A percentile compares a stretch with the other conserved stretches of the same genome.
Evolutionary conservation across 1,140 invertebrate genomes (phyloP).

Genomic region (Eriosoma lanigerum): DNA sequence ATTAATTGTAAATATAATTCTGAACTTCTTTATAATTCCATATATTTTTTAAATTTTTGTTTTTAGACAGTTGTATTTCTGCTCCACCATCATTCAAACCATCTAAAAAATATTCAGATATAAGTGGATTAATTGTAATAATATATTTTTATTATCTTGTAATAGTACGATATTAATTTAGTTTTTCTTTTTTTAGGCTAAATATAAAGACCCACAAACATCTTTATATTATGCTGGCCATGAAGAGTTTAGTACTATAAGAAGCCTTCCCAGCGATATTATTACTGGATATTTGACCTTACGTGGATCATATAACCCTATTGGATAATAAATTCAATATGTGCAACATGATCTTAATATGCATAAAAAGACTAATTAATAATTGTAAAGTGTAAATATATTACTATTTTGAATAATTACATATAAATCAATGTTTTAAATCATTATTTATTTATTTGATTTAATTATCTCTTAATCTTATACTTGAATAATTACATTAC

Average conservation of each 20-base stretch:
- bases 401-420: conserved; percentile 29
- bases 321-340: conserved; percentile 63
- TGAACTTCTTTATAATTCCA: background rate
- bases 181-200: conserved; percentile 64
- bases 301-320: conserved; percentile 80
- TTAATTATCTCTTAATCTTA: conserved; percentile 43
- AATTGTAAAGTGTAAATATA: background rate
- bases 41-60: conserved; percentile 41
- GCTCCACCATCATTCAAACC: conserved; percentile 88
- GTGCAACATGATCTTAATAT: background rate
- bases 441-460: no score
- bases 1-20: conserved; percentile 68
- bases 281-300: conserved; percentile 83
- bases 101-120: conserved; percentile 90
- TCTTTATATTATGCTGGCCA: conserved; percentile 80
- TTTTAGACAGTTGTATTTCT: conserved; percentile 79
- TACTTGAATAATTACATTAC: conserved; percentile 32
- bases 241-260: conserved; percentile 82
- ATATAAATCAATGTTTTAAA: conserved; percentile 23
- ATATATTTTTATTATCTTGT: conserved; percentile 17
- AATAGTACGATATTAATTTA: background rate
- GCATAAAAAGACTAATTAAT: background rate
- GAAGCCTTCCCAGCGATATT: conserved; percentile 85
- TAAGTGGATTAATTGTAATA: conserved; percentile 77
- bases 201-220: conserved; percentile 87